Base-by-base conservation (phyloP, 2,113 vertebrate species). In the Cyanocitta stelleri region DNA sequence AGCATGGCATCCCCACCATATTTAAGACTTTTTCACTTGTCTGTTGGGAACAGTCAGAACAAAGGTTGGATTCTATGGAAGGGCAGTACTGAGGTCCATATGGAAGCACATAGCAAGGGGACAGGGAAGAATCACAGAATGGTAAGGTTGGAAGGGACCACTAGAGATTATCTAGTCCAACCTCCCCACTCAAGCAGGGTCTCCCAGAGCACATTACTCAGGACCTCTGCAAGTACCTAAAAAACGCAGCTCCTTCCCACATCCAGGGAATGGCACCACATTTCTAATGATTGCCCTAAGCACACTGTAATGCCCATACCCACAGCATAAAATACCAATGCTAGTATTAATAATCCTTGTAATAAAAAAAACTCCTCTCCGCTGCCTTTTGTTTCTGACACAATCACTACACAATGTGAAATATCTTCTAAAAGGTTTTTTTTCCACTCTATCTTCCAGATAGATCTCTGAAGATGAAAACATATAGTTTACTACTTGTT, bases 1-100 rank as follows among this genome's bases (percentile, higher is more conserved):
- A 69, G 17, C 2, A 62, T 4, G 15, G 18, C 32, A 82, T 41
- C 8, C 52, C 16, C 2, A 2, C 11, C 44, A 6, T 0, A 41
- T 37, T 64, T 89, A 62, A 56, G 32, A 33, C 13, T 10, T 66
- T 48, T 61, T 61, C 0, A 0, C 44, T 51, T 63, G 26, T 24
- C 32, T 49, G 22, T 9, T 72, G 13, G 10, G 24, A 94, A 66
- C 7, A 76, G 29, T 16, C 33, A 61, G 33, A 75, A 52, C 6
- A 46, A 91, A 79, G n/a, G 27, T 2, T 62, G 12, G 13, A 51
- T 59, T 52, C 66, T 73, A 11, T 29, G 10, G 23, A 35, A 83
- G 24, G 10, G 16, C 7, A 64, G 10, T 13, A 72, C 0, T 39
- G 35, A 93, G 21, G 43, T 44, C 62, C 23, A 39, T 30, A 33